Conservation (phyloP, 1,140 invertebrate genomes). For the Dolichoris vasculosae region DNA sequence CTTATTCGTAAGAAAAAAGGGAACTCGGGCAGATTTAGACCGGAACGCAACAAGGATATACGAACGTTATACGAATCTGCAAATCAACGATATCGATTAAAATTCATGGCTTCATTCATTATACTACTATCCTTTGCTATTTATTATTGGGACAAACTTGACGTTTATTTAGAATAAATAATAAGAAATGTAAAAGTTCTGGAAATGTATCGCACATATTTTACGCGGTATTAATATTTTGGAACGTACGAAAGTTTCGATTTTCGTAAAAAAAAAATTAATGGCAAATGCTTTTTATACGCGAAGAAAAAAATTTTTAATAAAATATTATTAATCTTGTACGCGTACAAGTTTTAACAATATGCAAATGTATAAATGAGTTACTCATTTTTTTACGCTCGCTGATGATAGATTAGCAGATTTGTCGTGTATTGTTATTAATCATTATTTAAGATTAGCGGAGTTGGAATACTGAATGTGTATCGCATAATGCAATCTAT, state of each 20-base stretch:
- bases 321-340: too few species aligned
- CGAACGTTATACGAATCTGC: constrained; percentile 4
- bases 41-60: constrained; percentile 41
- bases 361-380: too few species aligned
- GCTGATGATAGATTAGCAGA: constrained; percentile 7
- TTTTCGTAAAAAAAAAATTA: neutral
- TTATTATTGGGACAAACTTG: neutral
- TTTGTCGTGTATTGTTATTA: constrained; percentile 1
- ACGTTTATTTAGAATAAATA: neutral
- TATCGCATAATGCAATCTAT: constrained; percentile 30
- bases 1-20: neutral
- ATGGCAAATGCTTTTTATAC: too few species aligned
- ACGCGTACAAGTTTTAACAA: neutral
- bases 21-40: constrained; percentile 22
- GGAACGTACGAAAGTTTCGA: neutral
- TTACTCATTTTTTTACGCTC: too few species aligned
- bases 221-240: neutral
- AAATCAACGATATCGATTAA: constrained; percentile 15
- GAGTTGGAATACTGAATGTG: neutral
- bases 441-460: constrained; percentile 13
- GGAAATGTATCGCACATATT: neutral
- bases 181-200: neutral
- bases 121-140: neutral
- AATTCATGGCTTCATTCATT: constrained; percentile 9
- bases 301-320: too few species aligned